A percentile compares a stretch with the other conserved stretches of the same genome.
These are phyloP conservation scores for Oeneis ivallda DNA, from an alignment of 2,888 invertebrate species.

Conservation along the genomic window DNA sequence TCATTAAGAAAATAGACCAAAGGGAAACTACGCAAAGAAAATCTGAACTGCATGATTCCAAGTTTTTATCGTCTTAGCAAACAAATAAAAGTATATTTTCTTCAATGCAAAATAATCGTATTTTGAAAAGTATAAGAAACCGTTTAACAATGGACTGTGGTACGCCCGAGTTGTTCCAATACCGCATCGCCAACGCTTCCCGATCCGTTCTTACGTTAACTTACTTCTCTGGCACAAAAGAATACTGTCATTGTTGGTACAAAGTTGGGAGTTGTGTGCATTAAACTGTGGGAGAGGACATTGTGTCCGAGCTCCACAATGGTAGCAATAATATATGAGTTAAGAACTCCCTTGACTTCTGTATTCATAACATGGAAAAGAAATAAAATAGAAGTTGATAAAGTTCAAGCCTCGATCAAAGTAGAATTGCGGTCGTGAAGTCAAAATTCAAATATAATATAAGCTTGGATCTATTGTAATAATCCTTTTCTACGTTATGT, in stretches of 20 bases:
- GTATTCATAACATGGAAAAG: conserved; percentile 2
- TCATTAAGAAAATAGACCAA: conserved; percentile 10
- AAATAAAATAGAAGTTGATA: conserved; percentile 4
- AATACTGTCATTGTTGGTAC: conserved; percentile 17
- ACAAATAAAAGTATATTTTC: conserved; percentile 15
- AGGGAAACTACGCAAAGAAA: conserved; percentile 9
- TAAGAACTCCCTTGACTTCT: conserved; percentile 2
- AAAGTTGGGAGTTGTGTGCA: conserved; percentile 17
- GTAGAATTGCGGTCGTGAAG: neutral
- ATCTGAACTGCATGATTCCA: conserved; percentile 2
- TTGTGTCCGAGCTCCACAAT: conserved; percentile 14
- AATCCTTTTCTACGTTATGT: too few species aligned
- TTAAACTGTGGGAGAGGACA: conserved; percentile 15
- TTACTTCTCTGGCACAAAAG: conserved; percentile 17
- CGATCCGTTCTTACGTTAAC: conserved; percentile 19
- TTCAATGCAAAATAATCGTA: conserved; percentile 21
- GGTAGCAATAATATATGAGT: conserved; percentile 13
- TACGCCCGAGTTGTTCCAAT: conserved; percentile 18
- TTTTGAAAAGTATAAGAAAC: conserved; percentile 8
- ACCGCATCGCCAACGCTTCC: conserved; percentile 19
- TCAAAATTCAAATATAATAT: neutral
- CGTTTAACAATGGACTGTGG: conserved; percentile 15
- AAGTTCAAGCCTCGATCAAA: neutral
- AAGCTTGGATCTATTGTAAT: too few species aligned
- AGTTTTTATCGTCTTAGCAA: conserved; percentile 4